Percentiles rank a stretch among this genome's conserved stretches.
phyloP scores from a whole-genome alignment of 2,797 vertebrate genomes.

The Lates japonicus region DNA sequence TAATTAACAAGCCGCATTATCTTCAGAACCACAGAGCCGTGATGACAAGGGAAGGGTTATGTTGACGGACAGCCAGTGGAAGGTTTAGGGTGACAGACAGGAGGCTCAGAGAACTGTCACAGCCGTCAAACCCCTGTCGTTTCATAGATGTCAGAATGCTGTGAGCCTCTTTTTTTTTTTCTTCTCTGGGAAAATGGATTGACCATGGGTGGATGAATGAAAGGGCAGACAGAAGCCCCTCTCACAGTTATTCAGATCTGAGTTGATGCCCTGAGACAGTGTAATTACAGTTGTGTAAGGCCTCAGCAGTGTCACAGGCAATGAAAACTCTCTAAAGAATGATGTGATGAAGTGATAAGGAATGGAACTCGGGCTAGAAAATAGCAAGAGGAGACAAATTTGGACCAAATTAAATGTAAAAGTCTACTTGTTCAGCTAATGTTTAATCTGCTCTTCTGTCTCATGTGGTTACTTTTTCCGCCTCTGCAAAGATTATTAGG shows the following conservation, averaged over 20 bases:
- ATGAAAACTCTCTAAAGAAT: constrained; percentile 5
- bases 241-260: constrained; percentile 39
- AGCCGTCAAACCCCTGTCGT: constrained; percentile 49
- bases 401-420: constrained; percentile 1
- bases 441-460: neutral
- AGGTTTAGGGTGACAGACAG: constrained; percentile 57
- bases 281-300: constrained; percentile 55
- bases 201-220: constrained; percentile 44
- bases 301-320: constrained; percentile 29
- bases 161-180: constrained; percentile 31
- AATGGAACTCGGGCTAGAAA: neutral
- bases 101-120: constrained; percentile 59
- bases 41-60: constrained; percentile 52
- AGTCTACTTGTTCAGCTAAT: neutral
- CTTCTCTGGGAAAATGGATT: constrained; percentile 46
- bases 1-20: constrained; percentile 83
- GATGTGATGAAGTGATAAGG: constrained; percentile 5
- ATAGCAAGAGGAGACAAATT: neutral
- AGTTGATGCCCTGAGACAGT: constrained; percentile 48
- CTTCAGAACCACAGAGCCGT: constrained; percentile 47
- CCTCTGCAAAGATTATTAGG: constrained; percentile 1
- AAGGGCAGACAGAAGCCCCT: constrained; percentile 41
- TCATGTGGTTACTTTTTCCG: neutral
- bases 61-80: constrained; percentile 60
- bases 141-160: constrained; percentile 53